Evolutionary conservation across 2,888 invertebrate species (phyloP), one percentile per base, ranked within the genome.

Genomic region (Drosophila falleni): DNA sequence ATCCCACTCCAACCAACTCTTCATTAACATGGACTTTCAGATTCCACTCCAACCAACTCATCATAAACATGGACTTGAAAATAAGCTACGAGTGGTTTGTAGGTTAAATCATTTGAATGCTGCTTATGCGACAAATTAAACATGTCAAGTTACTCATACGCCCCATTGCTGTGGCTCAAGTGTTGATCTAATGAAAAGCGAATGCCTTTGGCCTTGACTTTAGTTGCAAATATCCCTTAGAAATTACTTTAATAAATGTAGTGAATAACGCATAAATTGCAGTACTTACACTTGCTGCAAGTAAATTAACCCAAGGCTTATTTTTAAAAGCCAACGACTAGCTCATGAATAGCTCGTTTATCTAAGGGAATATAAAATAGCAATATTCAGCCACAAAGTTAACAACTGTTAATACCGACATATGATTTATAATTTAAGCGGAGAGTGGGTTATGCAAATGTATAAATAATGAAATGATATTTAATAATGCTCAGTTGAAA

Each of bases 381-480:
- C 33, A 9, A 42, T 42, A 42, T 55, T 16, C 19, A 10, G 73
- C 49, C 62, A 47, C 58, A 63, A 63, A 70, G 51, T 70, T 60
- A 23, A 46, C 53, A 71, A 74, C 72, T 77, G 47, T 71, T 59
- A 77, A 77, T 58, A 29, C 26, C 16, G 56, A 47, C 50, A 59
- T 41, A 69, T 75, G 53, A 75, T 74, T 74, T 75, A 75, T 69
- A 64, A 54, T 54, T 54, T 46, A 54, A 15, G 26, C 15, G 46
- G 39, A 11, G 35, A 53, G 26, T 61, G 75, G 51, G 51, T 47
- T 64, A 42, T 65, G 72, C 58, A 68, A 61, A 70, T 81, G 73
- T 65, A 80, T 83, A 80, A 83, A 77, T 89, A 83, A 83, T 89
- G 47, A 54, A 53, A 71, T 65, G 39, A 67, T 89, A 74, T 83